Conservation (phyloP, 1,140 invertebrate genomes). For the Pomacea maculata region DNA sequence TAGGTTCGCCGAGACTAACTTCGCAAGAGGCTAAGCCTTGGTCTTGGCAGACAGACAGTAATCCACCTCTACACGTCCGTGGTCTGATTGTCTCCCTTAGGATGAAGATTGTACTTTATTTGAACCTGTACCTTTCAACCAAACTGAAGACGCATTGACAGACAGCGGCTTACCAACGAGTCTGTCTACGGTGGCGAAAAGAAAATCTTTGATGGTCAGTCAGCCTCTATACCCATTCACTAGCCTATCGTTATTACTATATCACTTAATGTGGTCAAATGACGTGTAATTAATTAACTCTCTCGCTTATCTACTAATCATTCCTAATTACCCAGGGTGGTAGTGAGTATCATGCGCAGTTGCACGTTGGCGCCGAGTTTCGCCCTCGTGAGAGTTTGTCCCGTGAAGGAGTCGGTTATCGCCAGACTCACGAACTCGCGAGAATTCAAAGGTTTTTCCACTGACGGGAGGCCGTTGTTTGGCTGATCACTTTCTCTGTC, state of each 20-base stretch:
- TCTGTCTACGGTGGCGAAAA: not conserved
- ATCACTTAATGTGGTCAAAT: not conserved
- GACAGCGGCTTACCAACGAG: too few species aligned
- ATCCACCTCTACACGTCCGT: too few species aligned
- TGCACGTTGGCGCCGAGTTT: not conserved
- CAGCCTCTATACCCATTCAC: not conserved
- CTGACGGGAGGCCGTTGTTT: not conserved
- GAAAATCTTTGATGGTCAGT: too few species aligned
- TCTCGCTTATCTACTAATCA: too few species aligned
- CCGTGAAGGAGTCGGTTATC: not conserved
- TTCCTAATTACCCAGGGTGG: not conserved
- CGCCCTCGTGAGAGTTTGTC: not conserved
- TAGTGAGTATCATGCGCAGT: not conserved
- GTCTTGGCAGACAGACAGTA: too few species aligned
- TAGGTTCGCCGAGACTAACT: too few species aligned
- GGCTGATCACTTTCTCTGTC: not conserved
- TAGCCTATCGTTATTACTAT: not conserved
- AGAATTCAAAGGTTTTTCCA: not conserved
- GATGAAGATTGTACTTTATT: not conserved
- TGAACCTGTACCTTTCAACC: not conserved
- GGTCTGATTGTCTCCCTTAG: too few species aligned
- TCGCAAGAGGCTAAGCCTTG: too few species aligned
- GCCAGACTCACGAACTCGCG: not conserved
- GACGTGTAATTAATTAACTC: not conserved
- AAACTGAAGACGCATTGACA: not conserved